phyloP scores from a whole-genome alignment of 2,888 invertebrate species.

The Vesta saturnalis region DNA sequence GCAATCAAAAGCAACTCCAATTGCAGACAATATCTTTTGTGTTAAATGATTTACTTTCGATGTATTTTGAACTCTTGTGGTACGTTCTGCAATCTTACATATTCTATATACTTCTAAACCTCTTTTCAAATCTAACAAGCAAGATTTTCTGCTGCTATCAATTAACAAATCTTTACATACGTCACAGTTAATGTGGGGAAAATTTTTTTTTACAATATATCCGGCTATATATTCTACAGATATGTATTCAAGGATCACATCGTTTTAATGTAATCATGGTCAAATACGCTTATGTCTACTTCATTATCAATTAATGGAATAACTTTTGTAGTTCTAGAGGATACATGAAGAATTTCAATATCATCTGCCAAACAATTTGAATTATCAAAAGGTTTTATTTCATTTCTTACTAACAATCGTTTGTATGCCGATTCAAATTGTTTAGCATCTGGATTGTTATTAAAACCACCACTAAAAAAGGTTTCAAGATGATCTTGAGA shows the following conservation, averaged over 20 bases:
- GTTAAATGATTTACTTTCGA: no score
- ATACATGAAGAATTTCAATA: conserved; percentile 13
- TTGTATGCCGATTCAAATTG: conserved; percentile 39
- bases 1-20: no score
- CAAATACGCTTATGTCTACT: background rate
- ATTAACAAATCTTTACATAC: no score
- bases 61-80: no score
- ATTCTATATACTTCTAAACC: no score
- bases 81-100: no score
- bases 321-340: background rate
- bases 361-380: conserved; percentile 22
- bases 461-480: conserved; percentile 38
- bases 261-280: background rate
- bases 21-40: no score
- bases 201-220: no score
- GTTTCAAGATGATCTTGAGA: conserved; percentile 35
- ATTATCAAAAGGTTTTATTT: conserved; percentile 9
- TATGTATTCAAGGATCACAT: conserved; percentile 3
- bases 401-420: conserved; percentile 27
- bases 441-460: conserved; percentile 34
- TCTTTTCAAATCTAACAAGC: no score
- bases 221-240: conserved; percentile 24
- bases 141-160: no score
- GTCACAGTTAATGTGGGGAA: no score
- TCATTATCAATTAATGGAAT: background rate